A percentile compares a stretch with the other conserved stretches of the same genome.
Evolutionary conservation across 2,797 vertebrate genomes (phyloP).

Genomic region (Periophthalmus magnuspinnatus): DNA sequence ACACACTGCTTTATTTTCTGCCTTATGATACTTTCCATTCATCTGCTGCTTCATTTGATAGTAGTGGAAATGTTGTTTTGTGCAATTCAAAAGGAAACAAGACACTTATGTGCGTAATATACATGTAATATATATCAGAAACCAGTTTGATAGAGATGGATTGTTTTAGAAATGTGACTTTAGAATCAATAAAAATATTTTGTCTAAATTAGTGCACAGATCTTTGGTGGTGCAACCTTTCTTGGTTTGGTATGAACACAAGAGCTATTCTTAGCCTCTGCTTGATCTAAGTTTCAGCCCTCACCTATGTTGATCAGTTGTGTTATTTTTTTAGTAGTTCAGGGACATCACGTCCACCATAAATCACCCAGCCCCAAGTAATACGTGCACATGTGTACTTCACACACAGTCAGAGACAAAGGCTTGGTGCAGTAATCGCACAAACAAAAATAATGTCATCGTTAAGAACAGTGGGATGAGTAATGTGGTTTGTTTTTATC

Average conservation of each 20-base stretch:
- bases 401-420: no score
- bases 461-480: conserved; percentile 15
- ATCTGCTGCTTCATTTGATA: conserved; percentile 46
- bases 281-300: conserved; percentile 6
- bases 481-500: conserved; percentile 25
- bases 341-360: background rate
- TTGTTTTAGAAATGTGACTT: conserved; percentile 10
- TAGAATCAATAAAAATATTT: conserved; percentile 10
- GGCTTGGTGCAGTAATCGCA: background rate
- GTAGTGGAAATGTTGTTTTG: conserved; percentile 40
- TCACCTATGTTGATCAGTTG: background rate
- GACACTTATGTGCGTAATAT: conserved; percentile 13
- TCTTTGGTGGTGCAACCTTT: conserved; percentile 12
- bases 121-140: background rate
- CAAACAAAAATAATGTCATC: conserved; percentile 24
- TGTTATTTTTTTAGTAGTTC: conserved; percentile 5
- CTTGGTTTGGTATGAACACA: conserved; percentile 13
- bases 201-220: conserved; percentile 15
- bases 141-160: conserved; percentile 21
- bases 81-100: conserved; percentile 71
- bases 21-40: conserved; percentile 61
- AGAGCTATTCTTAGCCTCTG: conserved; percentile 11
- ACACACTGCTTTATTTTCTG: conserved; percentile 43
- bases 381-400: background rate
- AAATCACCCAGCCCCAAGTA: background rate